Percentiles rank a stretch among this genome's conserved stretches.
phyloP scores from a whole-genome alignment of 2,888 invertebrate species.

The Eupithecia abbreviata region DNA sequence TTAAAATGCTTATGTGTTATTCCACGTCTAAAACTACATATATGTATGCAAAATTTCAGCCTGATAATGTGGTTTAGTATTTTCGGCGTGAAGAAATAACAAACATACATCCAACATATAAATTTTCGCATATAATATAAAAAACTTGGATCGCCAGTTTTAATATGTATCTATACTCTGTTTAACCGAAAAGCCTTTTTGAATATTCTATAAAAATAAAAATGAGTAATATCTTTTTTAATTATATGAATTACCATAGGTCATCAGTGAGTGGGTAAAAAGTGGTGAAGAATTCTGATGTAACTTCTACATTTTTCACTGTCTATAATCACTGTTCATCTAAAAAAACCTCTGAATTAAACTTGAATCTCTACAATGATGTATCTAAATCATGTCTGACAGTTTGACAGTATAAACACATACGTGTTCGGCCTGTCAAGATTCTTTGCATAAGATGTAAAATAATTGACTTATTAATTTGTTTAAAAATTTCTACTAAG shows the following conservation, averaged over 20 bases:
- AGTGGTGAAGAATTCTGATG: not conserved
- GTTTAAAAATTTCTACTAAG: no score
- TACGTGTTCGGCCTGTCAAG: constrained; percentile 2
- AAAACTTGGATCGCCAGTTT: not conserved
- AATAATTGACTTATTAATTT: constrained; percentile 5
- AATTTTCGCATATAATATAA: not conserved
- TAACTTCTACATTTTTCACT: not conserved
- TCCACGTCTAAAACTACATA: no score
- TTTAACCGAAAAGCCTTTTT: not conserved
- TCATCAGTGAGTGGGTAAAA: not conserved
- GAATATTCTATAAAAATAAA: no score
- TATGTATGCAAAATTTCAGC: not conserved
- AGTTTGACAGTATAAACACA: constrained; percentile 7
- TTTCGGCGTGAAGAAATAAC: not conserved
- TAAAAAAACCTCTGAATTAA: not conserved
- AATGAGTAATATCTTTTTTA: no score
- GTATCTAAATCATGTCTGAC: not conserved
- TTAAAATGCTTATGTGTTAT: not conserved
- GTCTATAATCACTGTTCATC: not conserved
- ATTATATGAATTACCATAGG: no score
- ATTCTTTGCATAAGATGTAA: not conserved
- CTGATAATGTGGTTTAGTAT: not conserved
- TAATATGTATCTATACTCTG: not conserved
- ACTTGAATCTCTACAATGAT: not conserved
- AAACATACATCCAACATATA: not conserved